phyloP scores from a whole-genome alignment of 2,888 invertebrate genomes.

The Bruchidius siliquastri region DNA sequence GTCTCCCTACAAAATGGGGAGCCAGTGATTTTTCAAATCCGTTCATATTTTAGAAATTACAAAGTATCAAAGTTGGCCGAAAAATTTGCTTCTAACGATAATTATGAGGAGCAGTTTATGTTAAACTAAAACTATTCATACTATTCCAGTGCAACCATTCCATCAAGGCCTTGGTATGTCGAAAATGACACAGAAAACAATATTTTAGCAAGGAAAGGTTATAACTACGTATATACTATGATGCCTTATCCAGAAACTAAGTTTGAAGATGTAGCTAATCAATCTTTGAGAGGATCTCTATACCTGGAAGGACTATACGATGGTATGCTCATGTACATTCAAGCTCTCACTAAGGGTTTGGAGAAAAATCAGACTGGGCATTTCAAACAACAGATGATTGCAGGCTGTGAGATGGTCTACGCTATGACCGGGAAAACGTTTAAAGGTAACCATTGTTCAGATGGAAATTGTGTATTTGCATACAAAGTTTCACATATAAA shows the following conservation, averaged over 20 bases:
- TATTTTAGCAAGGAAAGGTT: conserved; percentile 77
- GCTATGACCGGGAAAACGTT: conserved; percentile 86
- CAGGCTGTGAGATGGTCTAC: conserved; percentile 78
- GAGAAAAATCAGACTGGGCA: conserved; percentile 37
- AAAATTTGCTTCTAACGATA: too few species aligned
- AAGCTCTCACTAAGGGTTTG: conserved; percentile 85
- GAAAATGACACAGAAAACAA: conserved; percentile 80
- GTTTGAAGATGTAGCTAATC: conserved; percentile 65
- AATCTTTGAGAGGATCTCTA: conserved; percentile 57
- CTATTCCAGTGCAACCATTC: conserved; percentile 32
- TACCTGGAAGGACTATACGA: conserved; percentile 79
- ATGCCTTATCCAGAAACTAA: conserved; percentile 74
- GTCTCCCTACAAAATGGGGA: too few species aligned
- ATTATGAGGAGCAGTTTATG: too few species aligned
- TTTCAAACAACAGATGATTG: conserved; percentile 49
- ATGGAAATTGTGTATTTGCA: too few species aligned
- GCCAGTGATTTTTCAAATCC: too few species aligned
- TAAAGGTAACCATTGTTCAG: conserved; percentile 68
- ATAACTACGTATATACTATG: conserved; percentile 81
- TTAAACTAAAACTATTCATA: too few species aligned
- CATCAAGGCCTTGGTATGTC: conserved; percentile 81
- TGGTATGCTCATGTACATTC: conserved; percentile 88
- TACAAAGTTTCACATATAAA: too few species aligned
- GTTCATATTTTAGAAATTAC: too few species aligned
- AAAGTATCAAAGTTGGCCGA: too few species aligned